Evolutionary conservation across 2,888 invertebrate species (phyloP), one percentile per base, ranked within the genome.

Genomic region (Atethmia centrago): DNA sequence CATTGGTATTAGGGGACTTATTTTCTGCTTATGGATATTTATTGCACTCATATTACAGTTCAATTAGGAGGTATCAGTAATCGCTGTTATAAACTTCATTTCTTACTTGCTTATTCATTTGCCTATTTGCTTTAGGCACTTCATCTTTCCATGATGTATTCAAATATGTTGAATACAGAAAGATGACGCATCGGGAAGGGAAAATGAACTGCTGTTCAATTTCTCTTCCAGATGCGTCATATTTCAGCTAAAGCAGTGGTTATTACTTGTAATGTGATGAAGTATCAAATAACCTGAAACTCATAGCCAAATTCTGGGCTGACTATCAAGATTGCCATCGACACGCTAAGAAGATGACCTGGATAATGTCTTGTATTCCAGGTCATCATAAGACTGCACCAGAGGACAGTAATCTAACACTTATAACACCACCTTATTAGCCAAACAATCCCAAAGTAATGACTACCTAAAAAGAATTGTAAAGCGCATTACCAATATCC

Each of bases 401-500:
- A 36, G 28, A 49, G 21, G 28, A 14, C 14, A 49, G 10, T 10
- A 45, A 21, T 31, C 16, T 0, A 49, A 42, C 25, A 53, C 16
- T 40, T 28, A 31, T 51, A 31, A 42, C 31, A 19, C 21, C n/a
- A 47, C 16, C 3, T n/a, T 42, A 28, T 16, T 10, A 72, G 12
- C n/a, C 31, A 62, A 75, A 76, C 40, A 63, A 76, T 63, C 10
- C 45, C n/a, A 63, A 66, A 68, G 68, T 62, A 76, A 83, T 80
- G 42, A 76, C 58, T 69, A 76, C 68, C 73, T 77, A 77, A 70
- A 72, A 80, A 77, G 3, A 77, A 84, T 65, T 72, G 58, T 76
- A 69, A 71, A 47, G 68, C 67, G 59, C 81, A 82, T 67, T 77
- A 73, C 81, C 69, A 84, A 82, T 84, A 84, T 84, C 82, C 67